Base-by-base conservation (phyloP, 2,888 invertebrate genomes). In the Troides aeacus region DNA sequence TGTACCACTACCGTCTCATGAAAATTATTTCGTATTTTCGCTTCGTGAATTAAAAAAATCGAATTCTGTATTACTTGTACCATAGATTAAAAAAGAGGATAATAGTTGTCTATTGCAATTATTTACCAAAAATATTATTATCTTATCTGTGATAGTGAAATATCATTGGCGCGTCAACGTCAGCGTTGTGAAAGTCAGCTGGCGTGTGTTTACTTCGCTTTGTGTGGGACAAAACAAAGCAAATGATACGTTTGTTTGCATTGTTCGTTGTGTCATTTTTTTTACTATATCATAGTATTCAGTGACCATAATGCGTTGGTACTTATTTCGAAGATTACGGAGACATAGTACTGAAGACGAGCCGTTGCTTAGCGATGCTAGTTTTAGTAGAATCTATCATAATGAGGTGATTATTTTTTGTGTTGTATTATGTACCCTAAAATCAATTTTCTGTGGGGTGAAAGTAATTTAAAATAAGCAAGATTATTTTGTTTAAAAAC, bases 261-360 rank as follows among this genome's bases (percentile, higher is more conserved):
- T 12, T 53, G 6, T n/a, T 6, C 6, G 1, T 6, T n/a, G 15
- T 53, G 17, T 53, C 6, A n/a, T 53, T 53, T 58, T 21, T 58
- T 15, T 30, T 59, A 59, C 12, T 12, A 50, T 30, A 61, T 39
- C 24, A 18, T 57, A 62, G 30, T n/a, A 39, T 10, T 8, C 21
- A 39, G 39, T 39, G 12, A 53, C 39, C 75, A 86, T 76, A 80
- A 91, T 91, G 92, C 84, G 86, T 72, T 84, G 87, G 69, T 81
- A 83, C 50, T 68, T 88, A 56, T 87, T 76, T 69, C 81, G 89
- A 72, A 80, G 81, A 66, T 71, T 75, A 66, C 73, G 77, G 39
- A 74, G 80, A 67, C 65, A 78, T 61, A 83, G 79, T 70, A 72
- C 81, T 2, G 90, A 90, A 73, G 82, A 80, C 10, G 87, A 89